Conservation (phyloP, 2,888 invertebrate genomes). For the Lasius fuliginosus region DNA sequence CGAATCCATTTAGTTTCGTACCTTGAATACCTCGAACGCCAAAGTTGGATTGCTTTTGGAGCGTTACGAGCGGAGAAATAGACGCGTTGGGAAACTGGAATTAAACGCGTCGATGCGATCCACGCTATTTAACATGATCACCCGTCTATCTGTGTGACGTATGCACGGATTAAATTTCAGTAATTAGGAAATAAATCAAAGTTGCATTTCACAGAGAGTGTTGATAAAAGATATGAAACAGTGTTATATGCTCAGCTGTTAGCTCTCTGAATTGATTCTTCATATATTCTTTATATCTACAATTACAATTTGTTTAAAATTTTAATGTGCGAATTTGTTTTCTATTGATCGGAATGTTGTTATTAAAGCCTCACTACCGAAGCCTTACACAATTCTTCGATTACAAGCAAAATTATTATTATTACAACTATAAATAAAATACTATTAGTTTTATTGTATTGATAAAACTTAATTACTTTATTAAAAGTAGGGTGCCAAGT, state of each 20-base stretch:
- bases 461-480: neutral
- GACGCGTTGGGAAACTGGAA: conserved; percentile 59
- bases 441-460: neutral
- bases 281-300: neutral
- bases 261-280: neutral
- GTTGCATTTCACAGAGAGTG: neutral
- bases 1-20: conserved; percentile 68
- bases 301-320: neutral
- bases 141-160: conserved; percentile 19
- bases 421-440: neutral
- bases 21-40: conserved; percentile 62
- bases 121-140: conserved; percentile 48
- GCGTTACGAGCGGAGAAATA: conserved; percentile 45
- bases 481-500: neutral
- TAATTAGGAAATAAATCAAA: conserved; percentile 17
- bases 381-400: neutral
- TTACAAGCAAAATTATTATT: neutral
- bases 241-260: neutral
- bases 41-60: conserved; percentile 52
- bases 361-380: neutral
- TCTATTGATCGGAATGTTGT: neutral
- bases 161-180: conserved; percentile 28
- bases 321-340: neutral
- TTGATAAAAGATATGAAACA: neutral
- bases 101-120: conserved; percentile 53